Percentiles rank a stretch among this genome's conserved stretches.
phyloP scores from a whole-genome alignment of 2,113 vertebrate species.

The Azemiops feae region DNA sequence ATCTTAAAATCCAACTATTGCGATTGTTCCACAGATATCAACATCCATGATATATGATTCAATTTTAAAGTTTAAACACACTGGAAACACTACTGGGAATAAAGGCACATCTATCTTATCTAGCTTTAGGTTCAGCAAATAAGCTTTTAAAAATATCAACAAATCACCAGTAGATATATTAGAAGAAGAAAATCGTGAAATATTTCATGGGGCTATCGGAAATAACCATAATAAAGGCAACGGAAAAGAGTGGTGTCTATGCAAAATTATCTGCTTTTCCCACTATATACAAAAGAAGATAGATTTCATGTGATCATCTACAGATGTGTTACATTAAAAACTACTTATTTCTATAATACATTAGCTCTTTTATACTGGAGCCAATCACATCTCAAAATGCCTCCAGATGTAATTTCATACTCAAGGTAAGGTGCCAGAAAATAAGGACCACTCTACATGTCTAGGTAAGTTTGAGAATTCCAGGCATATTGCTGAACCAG shows the following conservation, averaged over 20 bases:
- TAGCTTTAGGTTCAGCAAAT: constrained; percentile 43
- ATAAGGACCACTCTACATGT: background rate
- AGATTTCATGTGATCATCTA: background rate
- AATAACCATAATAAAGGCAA: background rate
- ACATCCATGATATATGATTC: background rate
- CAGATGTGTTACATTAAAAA: background rate
- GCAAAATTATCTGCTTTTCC: background rate
- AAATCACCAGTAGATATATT: constrained; percentile 12
- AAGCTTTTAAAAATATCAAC: constrained; percentile 34
- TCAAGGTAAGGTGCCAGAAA: background rate
- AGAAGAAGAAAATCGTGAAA: background rate
- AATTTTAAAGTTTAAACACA: background rate
- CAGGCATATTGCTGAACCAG: background rate
- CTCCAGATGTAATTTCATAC: background rate
- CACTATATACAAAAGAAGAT: background rate
- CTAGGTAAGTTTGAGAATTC: background rate
- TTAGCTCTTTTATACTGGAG: background rate
- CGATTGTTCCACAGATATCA: background rate
- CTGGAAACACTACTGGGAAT: constrained; percentile 5
- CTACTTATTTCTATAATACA: background rate
- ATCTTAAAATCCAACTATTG: background rate
- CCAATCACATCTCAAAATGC: background rate
- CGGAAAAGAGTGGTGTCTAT: background rate
- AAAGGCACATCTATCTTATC: constrained; percentile 43
- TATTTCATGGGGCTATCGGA: background rate